Conservation (phyloP, 2,113 vertebrate species). For the Rattus rattus region DNA sequence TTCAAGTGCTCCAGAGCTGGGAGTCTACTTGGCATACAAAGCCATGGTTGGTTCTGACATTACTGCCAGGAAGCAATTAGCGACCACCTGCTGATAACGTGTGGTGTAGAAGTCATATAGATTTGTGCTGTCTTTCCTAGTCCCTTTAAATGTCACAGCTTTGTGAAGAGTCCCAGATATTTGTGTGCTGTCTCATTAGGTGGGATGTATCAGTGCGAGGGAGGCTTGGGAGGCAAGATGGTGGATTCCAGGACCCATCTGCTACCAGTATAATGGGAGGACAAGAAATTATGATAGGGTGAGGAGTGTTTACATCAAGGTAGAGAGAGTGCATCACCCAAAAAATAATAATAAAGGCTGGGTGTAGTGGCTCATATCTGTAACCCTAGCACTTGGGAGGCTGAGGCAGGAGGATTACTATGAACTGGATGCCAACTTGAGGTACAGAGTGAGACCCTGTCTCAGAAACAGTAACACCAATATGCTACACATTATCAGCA, state of each 20-base stretch:
- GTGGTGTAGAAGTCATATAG: neutral
- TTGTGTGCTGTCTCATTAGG: constrained; percentile 50
- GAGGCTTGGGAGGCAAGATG: neutral
- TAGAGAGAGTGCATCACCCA: neutral
- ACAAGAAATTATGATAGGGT: neutral
- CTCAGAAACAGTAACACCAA: neutral
- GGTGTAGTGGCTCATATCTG: neutral
- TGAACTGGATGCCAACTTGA: neutral
- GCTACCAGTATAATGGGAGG: neutral
- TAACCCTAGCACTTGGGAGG: neutral
- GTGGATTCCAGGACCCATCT: neutral
- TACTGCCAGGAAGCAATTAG: constrained; percentile 41
- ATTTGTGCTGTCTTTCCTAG: constrained; percentile 33
- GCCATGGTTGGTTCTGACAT: neutral
- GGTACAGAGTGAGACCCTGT: neutral
- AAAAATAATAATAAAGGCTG: neutral
- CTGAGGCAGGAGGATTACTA: neutral
- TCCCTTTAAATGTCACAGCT: constrained; percentile 31
- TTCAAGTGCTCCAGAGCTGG: neutral
- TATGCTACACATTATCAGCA: neutral
- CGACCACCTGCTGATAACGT: neutral
- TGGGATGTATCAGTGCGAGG: constrained; percentile 23
- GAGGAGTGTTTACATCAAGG: neutral
- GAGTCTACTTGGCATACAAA: neutral
- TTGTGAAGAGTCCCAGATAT: constrained; percentile 48